phyloP scores from a whole-genome alignment of 2,888 invertebrate species.

The Ormyrus rosae region DNA sequence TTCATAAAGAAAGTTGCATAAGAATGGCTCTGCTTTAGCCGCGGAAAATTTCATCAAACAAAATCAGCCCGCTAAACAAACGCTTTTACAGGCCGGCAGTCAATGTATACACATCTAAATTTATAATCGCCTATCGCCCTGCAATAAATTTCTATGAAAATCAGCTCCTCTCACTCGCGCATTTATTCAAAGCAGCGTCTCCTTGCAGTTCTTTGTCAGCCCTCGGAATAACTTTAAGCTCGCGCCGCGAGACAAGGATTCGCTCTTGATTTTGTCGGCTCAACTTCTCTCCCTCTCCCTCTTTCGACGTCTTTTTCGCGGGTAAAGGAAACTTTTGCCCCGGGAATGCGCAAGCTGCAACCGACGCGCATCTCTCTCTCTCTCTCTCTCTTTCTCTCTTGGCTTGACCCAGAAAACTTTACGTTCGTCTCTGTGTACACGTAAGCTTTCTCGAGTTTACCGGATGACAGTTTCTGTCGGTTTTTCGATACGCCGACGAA shows the following conservation, averaged over 20 bases:
- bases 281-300: too few relatives aligned
- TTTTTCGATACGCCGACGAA: not conserved
- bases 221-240: not conserved
- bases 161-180: not conserved
- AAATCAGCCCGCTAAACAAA: too few relatives aligned
- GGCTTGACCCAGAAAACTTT: conserved; percentile 45
- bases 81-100: too few relatives aligned
- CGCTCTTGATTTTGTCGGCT: too few relatives aligned
- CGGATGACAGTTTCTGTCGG: not conserved
- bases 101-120: not conserved
- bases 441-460: not conserved
- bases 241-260: not conserved
- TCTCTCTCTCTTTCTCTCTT: too few relatives aligned
- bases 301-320: not conserved
- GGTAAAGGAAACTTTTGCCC: conserved; percentile 24
- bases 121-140: not conserved
- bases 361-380: not conserved
- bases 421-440: not conserved
- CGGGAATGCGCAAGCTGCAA: not conserved
- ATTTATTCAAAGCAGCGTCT: not conserved
- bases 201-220: not conserved
- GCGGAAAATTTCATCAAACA: too few relatives aligned
- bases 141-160: conserved; percentile 1
- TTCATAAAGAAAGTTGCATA: too few relatives aligned
- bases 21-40: too few relatives aligned